These are phyloP conservation scores for Pseudorhiza aurosa DNA, from an alignment of 30 jellyfish, hydroid and myxozoan species.

Conservation along the genomic window DNA sequence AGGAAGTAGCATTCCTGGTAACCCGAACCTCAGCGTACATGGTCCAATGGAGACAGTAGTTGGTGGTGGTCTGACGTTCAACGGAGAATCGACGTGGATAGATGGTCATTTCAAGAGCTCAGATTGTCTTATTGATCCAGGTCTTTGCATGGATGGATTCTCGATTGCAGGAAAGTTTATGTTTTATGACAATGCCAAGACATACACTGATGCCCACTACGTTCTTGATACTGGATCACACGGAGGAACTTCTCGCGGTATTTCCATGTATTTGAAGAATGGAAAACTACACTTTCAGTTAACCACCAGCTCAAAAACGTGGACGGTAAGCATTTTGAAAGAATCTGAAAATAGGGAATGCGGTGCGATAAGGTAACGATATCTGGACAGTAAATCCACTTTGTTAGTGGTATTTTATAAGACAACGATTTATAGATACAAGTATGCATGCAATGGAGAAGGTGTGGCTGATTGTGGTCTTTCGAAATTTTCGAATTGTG, in stretches of 20 bases:
- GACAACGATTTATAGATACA: neutral
- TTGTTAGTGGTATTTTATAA: neutral
- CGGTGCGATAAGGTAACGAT: no score
- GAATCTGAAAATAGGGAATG: no score
- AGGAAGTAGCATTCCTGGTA: constrained; percentile 79
- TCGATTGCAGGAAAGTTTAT: constrained; percentile 86
- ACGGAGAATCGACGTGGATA: constrained; percentile 90
- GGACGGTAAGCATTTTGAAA: constrained; percentile 98
- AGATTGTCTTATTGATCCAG: constrained; percentile 93
- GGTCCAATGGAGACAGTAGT: constrained; percentile 61
- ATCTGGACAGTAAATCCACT: neutral
- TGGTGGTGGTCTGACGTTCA: constrained; percentile 84
- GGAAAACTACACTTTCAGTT: constrained; percentile 93
- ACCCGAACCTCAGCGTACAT: constrained; percentile 82
- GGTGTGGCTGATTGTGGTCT: no score
- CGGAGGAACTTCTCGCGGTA: constrained; percentile 99
- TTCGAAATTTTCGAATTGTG: no score
- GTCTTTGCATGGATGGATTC: constrained; percentile 83
- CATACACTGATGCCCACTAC: constrained; percentile 79
- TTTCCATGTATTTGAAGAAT: constrained; percentile 85
- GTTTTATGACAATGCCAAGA: constrained; percentile 50
- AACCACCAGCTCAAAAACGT: constrained; percentile 84
- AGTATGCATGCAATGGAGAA: no score
- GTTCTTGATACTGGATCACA: constrained; percentile 98
- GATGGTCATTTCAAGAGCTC: constrained; percentile 78